phyloP scores from a whole-genome alignment of 2,797 vertebrate genomes.

The Melanotaenia boesemani region DNA sequence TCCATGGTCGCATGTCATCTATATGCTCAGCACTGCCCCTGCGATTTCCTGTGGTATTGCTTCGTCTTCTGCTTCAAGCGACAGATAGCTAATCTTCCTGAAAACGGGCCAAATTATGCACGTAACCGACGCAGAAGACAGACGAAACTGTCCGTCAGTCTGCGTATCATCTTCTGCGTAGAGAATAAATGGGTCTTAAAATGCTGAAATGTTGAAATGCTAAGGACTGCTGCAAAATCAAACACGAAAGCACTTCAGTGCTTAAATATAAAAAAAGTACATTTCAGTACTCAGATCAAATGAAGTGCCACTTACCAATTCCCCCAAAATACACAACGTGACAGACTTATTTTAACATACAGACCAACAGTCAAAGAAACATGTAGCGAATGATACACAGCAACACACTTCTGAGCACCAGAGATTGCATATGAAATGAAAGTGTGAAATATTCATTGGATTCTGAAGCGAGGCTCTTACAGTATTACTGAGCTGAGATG shows the following conservation, averaged over 20 bases:
- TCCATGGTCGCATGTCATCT: too few species aligned
- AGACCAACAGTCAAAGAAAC: conserved; percentile 23
- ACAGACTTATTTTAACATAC: conserved; percentile 7
- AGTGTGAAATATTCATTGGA: conserved; percentile 82
- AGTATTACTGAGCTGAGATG: conserved; percentile 72
- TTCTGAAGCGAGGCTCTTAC: conserved; percentile 68
- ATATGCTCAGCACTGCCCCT: too few species aligned
- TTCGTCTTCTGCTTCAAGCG: too few species aligned
- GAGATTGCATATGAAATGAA: conserved; percentile 75
- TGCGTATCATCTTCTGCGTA: too few species aligned
- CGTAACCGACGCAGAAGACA: too few species aligned
- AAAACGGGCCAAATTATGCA: too few species aligned
- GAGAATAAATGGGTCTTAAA: too few species aligned
- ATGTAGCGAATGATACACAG: conserved; percentile 48
- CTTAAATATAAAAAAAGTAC: conserved; percentile 15
- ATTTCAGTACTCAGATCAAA: conserved; percentile 49
- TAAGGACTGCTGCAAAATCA: conserved; percentile 5
- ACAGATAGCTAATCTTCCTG: too few species aligned
- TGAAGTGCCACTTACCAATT: conserved; percentile 30
- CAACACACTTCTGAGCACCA: conserved; percentile 58
- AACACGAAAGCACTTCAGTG: conserved; percentile 14
- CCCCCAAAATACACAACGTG: conserved; percentile 32
- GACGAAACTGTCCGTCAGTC: too few species aligned
- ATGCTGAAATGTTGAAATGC: too few species aligned
- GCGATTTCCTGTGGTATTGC: too few species aligned